Base-by-base conservation (phyloP, 2,113 vertebrate species). In the Microtus montanus region DNA sequence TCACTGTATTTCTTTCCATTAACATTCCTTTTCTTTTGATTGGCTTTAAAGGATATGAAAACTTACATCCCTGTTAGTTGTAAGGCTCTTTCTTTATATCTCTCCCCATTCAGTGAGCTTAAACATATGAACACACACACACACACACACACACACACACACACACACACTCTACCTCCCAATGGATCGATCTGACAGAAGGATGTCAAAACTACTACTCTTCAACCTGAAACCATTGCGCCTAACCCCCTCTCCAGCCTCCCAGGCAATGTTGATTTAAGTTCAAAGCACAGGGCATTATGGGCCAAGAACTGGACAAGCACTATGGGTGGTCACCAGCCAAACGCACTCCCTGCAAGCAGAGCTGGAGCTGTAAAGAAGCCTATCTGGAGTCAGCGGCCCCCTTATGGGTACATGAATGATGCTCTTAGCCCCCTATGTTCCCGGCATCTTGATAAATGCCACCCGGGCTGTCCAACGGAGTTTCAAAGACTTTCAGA, bases 231-330 rank as follows among this genome's bases (percentile, higher is more conserved):
- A 80, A 14, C 41, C 74, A 24, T 22, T 73, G 70, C 41, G n/a
- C 38, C 41, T 47, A 47, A 26, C 22, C 38, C 12, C 19, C 52
- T 0, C 2, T 24, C 28, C 2, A 6, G 5, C 4, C 3, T 33
- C 24, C 64, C 5, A 61, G 54, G n/a, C 80, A 2, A 0, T 12
- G 38, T 17, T 3, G 11, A 52, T 83, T 84, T 89, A 66, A 15
- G 47, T 44, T 38, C 38, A 41, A 84, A 91, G 63, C 47, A 13
- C 91, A 54, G 22, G n/a, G 52, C 1, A 7, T 20, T 54, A 20
- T 41, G 74, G n/a, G 35, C 38, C 68, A 4, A 70, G 64, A 70
- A 38, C 61, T 77, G 28, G 1, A 26, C 1, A 63, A 84, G 33
- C 70, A 8, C 38, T 30, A 44, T n/a, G 68, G 35, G 38, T 12